Evolutionary conservation across 2,797 vertebrate genomes (phyloP).

Genomic region (Enteromius fasciolatus): DNA sequence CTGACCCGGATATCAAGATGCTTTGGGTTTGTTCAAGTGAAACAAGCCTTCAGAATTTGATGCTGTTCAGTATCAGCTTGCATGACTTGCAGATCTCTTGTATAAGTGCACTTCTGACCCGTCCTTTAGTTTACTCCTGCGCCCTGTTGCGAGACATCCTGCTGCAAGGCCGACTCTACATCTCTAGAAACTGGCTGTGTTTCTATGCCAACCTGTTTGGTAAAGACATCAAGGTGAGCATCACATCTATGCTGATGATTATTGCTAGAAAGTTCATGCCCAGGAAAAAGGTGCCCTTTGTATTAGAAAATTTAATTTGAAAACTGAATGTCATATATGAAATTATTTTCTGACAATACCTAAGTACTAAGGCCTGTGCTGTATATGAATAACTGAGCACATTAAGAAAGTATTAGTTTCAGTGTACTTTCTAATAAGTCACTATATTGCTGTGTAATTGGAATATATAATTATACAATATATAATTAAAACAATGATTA

Average conservation of each 20-base stretch:
- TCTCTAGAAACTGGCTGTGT: slow-evolving; percentile 96
- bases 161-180: slow-evolving; percentile 94
- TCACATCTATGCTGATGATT: not conserved
- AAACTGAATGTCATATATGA: not conserved
- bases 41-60: not conserved
- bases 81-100: slow-evolving; percentile 4
- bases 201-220: slow-evolving; percentile 96
- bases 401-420: not conserved
- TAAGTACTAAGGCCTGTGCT: not conserved
- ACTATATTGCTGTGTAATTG: not conserved
- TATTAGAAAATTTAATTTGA: not conserved
- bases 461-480: not conserved
- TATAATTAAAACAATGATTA: not conserved
- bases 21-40: slow-evolving; percentile 1
- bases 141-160: slow-evolving; percentile 94
- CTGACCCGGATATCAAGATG: not conserved
- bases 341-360: not conserved
- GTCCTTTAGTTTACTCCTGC: slow-evolving; percentile 88
- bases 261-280: not conserved
- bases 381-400: not conserved
- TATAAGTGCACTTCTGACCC: slow-evolving; percentile 28
- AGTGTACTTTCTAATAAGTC: not conserved
- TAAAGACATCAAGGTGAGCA: slow-evolving; percentile 91
- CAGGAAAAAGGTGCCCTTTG: not conserved
- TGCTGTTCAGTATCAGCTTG: not conserved